Base-by-base conservation (phyloP, 2,888 invertebrate genomes). In the Cryptocephalus primarius region DNA sequence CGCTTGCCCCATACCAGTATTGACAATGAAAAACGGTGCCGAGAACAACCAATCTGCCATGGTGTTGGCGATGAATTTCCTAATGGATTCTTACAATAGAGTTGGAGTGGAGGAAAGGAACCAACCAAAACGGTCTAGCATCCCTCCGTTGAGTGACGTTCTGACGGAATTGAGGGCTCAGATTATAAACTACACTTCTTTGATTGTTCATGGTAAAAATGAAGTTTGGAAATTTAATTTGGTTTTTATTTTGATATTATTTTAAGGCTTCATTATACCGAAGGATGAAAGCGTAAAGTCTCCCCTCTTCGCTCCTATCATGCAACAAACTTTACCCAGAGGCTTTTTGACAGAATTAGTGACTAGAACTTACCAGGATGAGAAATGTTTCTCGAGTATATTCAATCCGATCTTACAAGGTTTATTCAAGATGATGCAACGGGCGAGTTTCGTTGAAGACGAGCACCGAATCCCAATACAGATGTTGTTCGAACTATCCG, bases 51-150 rank as follows among this genome's bases (percentile, higher is more conserved):
- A 33, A 32, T 47, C n/a, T 47, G 60, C 63, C 1, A 55, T 62
- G 40, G 55, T 55, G 31, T 41, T 62, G 36, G 67, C 67, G 1
- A 52, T 71, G 14, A 59, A 60, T 42, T 82, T 80, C 60, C 65
- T 82, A 46, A 68, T 79, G 58, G 79, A 80, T 53, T 78, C 76
- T 62, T 88, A 88, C 66, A 79, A 81, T 36, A 76, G 85, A 57
- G 82, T 86, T 11, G 78, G 80, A 34, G 64, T 79, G 1, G 88
- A 88, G 64, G 87, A 87, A 65, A 72, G 85, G 56, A 82, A 81
- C 62, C 77, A 85, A 63, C 82, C 87, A 13, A 88, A 86, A 73
- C 79, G 80, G 63, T 81, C 83, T 56, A 85, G 83, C 51, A 77
- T 81, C 54, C 83, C 84, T 2, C 85, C 86, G 8, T 66, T 88